Evolutionary conservation across 2,888 invertebrate genomes (phyloP), one percentile per base, ranked within the genome.

Genomic region (Synanthedon formicaeformis): DNA sequence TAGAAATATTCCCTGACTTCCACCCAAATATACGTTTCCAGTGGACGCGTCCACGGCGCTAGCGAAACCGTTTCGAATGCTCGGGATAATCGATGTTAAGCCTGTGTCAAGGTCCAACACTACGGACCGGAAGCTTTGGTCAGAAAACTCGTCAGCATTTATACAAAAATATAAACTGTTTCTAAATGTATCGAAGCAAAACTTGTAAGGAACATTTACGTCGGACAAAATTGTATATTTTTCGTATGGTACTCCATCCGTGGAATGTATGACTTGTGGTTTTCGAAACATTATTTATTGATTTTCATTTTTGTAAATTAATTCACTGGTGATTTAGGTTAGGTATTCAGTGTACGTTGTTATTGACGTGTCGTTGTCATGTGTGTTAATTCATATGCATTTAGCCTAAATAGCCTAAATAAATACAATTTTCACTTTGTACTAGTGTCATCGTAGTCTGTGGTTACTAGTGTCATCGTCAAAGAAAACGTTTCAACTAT

Each of bases 111-210:
- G 65, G 56, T 76, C 67, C n/a, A 80, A 60, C 40, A 69, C 57
- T 14, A 72, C 79, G 6, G 68, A 73, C 56, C 76, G 75, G 56
- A 81, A 81, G 59, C 78, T 79, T 67, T 80, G 78, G 52, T 77
- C 69, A 0, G 75, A 74, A 62, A 73, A 76, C 53, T 80, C 73
- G 52, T 81, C 80, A 2, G 78, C 74, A 55, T 81, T 81, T 58
- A 80, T 78, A 59, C 77, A 78, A 56, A 78, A 79, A 60, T 75
- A 72, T 51, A 80, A 57, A 55, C 58, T 65, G 53, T 78, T 74
- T 48, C 53, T 64, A 11, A 56, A 61, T 53, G 72, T 70, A 50
- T 78, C 75, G 41, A 76, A 56, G 27, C 73, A 57, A 54, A 80
- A 69, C 56, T 79, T 80, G 57, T 72, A 77, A 2, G 80, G 79